phyloP scores from a whole-genome alignment of 1,140 invertebrate genomes.

The Hesperophylax magnus region DNA sequence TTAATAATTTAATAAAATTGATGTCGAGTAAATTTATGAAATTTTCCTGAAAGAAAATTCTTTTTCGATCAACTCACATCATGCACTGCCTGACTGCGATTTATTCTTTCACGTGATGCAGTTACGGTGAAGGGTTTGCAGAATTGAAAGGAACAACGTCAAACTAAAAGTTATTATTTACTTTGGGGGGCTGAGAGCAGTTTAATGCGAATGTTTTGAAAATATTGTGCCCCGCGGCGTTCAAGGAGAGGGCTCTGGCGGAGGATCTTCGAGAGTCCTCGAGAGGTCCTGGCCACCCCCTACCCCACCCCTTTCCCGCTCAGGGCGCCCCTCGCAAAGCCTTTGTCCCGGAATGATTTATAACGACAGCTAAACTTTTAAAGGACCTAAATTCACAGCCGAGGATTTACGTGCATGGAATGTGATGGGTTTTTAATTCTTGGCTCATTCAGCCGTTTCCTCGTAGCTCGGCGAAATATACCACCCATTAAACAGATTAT shows the following conservation, averaged over 20 bases:
- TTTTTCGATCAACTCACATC: too few species aligned
- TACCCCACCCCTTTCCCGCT: not conserved
- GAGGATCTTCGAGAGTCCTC: constrained; percentile 32
- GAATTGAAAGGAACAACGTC: constrained; percentile 18
- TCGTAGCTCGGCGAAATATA: too few species aligned
- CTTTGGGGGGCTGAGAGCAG: constrained; percentile 1
- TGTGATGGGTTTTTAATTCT: too few species aligned
- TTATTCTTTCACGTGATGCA: not conserved
- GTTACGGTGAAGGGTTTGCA: not conserved
- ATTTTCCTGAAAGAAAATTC: too few species aligned
- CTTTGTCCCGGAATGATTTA: constrained; percentile 35
- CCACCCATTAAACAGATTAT: too few species aligned
- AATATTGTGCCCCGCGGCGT: constrained; percentile 41
- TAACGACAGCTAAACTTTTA: constrained; percentile 37
- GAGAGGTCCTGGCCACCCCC: not conserved
- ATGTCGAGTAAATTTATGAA: too few species aligned
- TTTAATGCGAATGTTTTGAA: constrained; percentile 43
- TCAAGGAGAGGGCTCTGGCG: not conserved
- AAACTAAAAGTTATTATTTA: constrained; percentile 13
- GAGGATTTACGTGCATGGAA: too few species aligned
- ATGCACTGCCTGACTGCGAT: too few species aligned
- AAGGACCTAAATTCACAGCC: constrained; percentile 1
- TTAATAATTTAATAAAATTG: too few species aligned
- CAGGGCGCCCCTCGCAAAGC: constrained; percentile 15
- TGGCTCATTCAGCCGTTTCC: too few species aligned